phyloP scores from a whole-genome alignment of 1,140 invertebrate genomes.

The Ericerus pela region DNA sequence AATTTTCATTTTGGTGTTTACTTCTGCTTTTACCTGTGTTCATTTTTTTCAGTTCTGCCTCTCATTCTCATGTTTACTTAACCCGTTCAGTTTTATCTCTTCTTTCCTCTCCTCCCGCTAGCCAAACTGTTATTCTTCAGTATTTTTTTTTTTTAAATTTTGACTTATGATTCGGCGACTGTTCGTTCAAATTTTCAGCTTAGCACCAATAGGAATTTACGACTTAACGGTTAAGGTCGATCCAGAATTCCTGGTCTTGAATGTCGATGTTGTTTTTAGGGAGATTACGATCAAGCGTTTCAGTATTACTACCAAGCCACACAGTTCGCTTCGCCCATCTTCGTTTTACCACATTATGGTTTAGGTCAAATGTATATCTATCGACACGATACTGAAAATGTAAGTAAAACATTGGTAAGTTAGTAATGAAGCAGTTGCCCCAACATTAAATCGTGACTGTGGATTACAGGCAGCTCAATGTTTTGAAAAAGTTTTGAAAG shows the following conservation, averaged over 20 bases:
- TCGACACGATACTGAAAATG: constrained; percentile 91
- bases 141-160: neutral
- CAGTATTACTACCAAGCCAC: constrained; percentile 99
- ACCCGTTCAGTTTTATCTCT: too few relatives aligned
- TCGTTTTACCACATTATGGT: constrained; percentile 95
- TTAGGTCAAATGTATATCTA: constrained; percentile 99
- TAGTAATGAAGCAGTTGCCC: constrained; percentile 13
- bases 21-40: too few relatives aligned
- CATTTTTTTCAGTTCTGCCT: too few relatives aligned
- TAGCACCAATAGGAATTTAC: too few relatives aligned
- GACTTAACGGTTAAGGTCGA: too few relatives aligned
- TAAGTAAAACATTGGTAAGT: constrained; percentile 34
- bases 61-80: too few relatives aligned
- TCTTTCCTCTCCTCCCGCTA: too few relatives aligned
- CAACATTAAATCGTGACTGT: constrained; percentile 8
- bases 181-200: too few relatives aligned
- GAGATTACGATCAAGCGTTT: constrained; percentile 94
- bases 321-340: constrained; percentile 86
- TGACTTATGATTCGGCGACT: neutral
- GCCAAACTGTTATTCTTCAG: too few relatives aligned
- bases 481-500: constrained; percentile 97
- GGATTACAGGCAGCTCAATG: constrained; percentile 74
- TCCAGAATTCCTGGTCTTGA: neutral
- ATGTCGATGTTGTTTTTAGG: constrained; percentile 32
- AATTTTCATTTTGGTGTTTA: too few relatives aligned